Evolutionary conservation across 2,888 invertebrate species (phyloP), one percentile per base, ranked within the genome.

Genomic region (Andrena hattorfiana): DNA sequence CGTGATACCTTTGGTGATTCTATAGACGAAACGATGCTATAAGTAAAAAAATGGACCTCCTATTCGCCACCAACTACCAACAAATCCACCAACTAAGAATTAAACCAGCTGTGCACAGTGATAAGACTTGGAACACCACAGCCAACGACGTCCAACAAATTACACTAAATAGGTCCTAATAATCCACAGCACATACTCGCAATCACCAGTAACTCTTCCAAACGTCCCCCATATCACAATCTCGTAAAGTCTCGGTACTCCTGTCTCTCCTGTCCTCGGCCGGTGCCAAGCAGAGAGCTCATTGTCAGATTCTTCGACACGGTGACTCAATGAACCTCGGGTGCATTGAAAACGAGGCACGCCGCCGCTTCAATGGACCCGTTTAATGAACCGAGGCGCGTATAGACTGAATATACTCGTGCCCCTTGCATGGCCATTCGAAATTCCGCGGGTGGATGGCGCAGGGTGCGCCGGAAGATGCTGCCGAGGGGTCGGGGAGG

Each of bases 391-490:
- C 69, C 67, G 66, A 30, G 28, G 49, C 66, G 66, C 20, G 68
- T 54, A 42, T 5, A 42, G 16, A 42, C 42, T 42, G 42, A 42
- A 42, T 16, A 42, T 42, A 3, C 54, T 59, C 69, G n/a, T 20
- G 26, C 26, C 26, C 35, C 35, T 20, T 4, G 42, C 42, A 1
- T n/a, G 30, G 5, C 42, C 30, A 49, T 20, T 49, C 20, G 42
- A 63, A 70, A 70, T 70, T 69, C 70, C 28, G 42, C 8, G 20
- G 10, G 0, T 10, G 26, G 30, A n/a, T 49, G 32, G 42, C 42
- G 42, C 59, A 56, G 56, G 80, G 80, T 54, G 71, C 71, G 72
- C 63, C 77, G 82, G 67, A 81, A 74, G 75, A 69, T 49, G 75
- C 51, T 35, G n/a, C 32, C 28, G n/a, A n/a, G 16, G 42, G 35